Conservation (phyloP, 2,797 vertebrate genomes). For the Silurus aristotelis region DNA sequence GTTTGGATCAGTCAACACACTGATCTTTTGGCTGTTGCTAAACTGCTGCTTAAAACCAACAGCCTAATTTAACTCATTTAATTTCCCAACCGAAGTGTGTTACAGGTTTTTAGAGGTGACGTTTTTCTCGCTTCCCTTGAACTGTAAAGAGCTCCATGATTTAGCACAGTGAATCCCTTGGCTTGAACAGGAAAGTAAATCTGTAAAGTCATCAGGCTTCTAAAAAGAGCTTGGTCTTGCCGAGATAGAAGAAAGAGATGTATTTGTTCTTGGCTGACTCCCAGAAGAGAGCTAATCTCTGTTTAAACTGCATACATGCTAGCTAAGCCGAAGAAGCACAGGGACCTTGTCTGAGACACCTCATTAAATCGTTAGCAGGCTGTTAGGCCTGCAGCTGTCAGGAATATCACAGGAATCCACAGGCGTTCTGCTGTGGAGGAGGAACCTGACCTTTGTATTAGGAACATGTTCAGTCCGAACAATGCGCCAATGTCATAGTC, state of each 20-base stretch:
- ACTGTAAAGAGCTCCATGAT: background rate
- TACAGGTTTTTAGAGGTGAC: background rate
- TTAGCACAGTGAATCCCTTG: background rate
- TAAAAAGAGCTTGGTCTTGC: conserved; percentile 3
- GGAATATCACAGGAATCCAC: conserved; percentile 58
- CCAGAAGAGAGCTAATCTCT: conserved; percentile 65
- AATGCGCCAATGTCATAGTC: background rate
- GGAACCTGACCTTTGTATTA: conserved; percentile 4
- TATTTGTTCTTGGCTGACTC: conserved; percentile 58
- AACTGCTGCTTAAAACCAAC: background rate
- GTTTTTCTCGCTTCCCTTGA: background rate
- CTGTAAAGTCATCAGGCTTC: background rate
- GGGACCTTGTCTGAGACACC: conserved; percentile 62
- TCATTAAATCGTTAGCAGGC: conserved; percentile 73
- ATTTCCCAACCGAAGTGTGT: background rate
- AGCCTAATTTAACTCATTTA: background rate
- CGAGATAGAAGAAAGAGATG: conserved; percentile 25
- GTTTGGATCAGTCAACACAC: background rate
- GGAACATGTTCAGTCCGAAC: background rate
- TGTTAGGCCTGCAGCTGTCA: conserved; percentile 67
- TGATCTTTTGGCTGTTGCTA: background rate
- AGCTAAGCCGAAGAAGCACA: conserved; percentile 59
- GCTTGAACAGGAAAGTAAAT: background rate
- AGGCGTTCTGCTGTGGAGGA: conserved; percentile 15
- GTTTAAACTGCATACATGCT: conserved; percentile 67